Conservation (phyloP, 2,888 invertebrate genomes). For the Ochropleura plecta region DNA sequence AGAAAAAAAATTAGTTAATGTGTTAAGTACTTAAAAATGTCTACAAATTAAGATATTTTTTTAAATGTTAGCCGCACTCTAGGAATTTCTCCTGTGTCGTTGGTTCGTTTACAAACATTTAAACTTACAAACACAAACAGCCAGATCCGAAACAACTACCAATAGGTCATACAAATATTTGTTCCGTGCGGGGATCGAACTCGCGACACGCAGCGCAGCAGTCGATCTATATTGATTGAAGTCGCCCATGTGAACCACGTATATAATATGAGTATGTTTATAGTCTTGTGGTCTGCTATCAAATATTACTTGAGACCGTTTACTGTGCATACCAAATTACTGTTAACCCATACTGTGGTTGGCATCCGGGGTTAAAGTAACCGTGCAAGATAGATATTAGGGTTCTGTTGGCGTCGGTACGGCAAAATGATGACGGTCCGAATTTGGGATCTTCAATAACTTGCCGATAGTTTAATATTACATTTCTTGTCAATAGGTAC, state of each 20-base stretch:
- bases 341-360: constrained; percentile 13
- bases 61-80: no score
- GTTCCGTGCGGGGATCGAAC: no score
- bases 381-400: constrained; percentile 15
- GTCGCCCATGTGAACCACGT: not conserved
- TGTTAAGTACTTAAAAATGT: no score
- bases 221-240: not conserved
- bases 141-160: no score
- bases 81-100: no score
- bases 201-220: no score
- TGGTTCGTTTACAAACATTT: no score
- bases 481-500: constrained; percentile 35
- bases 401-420: not conserved
- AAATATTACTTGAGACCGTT: constrained; percentile 22
- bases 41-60: no score
- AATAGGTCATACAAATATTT: no score
- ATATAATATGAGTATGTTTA: not conserved
- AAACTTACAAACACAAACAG: no score
- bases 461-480: constrained; percentile 27
- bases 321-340: constrained; percentile 30
- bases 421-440: constrained; percentile 22
- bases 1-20: no score
- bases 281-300: not conserved
- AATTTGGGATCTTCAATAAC: constrained; percentile 26
- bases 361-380: constrained; percentile 10